Base-by-base conservation (phyloP, 2,888 invertebrate genomes). In the Eremobia ochroleuca region DNA sequence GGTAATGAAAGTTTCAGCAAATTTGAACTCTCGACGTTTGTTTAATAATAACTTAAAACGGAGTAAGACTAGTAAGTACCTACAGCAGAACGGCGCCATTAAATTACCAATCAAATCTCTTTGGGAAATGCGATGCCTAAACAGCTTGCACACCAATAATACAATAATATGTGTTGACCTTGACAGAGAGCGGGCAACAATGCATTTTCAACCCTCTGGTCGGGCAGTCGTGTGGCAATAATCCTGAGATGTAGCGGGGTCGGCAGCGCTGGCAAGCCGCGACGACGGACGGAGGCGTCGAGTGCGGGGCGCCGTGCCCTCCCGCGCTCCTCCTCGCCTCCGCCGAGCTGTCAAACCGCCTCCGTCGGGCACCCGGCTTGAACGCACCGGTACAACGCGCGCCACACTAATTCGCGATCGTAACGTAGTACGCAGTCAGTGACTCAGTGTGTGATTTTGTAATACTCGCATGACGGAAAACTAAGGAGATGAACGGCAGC, bases 281-380 rank as follows among this genome's bases (percentile, higher is more conserved):
- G 93, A 90, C 91, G 76, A 25, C 43, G 75, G 93, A 88, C 91
- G 92, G 89, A 92, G 92, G 92, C 92, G 91, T 91, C 92, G 91
- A 91, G 93, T 88, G 93, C 92, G 93, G 94, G 93, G 93, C 93
- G 77, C 92, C 88, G 92, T 90, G 88, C 87, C 95, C 95, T 92
- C 96, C 95, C 96, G 95, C 95, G 93, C 95, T 93, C 92, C 94
- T 92, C 92, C 92, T 90, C 92, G 92, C 92, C 92, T 91, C 94
- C 91, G 93, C 91, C 91, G 93, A 95, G 95, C 96, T 97, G 96
- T 97, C 97, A 97, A 96, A 97, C 95, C 95, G 96, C 96, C 96
- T 96, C 94, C 93, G 96, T 94, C 96, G 91, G 96, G 95, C 96
- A 95, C 92, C 92, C 95, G 95, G 94, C 95, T 95, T 96, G 95